These are phyloP conservation scores for Zygothrica quintamaculata DNA, from an alignment of 2,888 invertebrate species.

Conservation along the genomic window DNA sequence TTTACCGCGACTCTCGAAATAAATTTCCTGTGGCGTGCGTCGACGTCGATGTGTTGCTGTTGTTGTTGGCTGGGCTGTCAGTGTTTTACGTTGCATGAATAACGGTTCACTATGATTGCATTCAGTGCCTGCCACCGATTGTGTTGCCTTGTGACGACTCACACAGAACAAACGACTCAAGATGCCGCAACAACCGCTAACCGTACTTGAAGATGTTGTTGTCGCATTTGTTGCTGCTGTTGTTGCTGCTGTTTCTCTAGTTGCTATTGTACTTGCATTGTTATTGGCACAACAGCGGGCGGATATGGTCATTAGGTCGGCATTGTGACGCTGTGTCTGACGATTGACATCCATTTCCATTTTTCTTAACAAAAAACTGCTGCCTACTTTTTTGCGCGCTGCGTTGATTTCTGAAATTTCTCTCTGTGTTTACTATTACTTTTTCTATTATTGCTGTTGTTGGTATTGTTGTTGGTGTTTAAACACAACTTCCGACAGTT, in stretches of 20 bases:
- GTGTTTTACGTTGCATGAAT: slow-evolving; percentile 57
- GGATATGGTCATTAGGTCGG: slow-evolving; percentile 83
- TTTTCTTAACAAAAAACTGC: slow-evolving; percentile 57
- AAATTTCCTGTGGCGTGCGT: slow-evolving; percentile 87
- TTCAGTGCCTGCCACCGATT: slow-evolving; percentile 69
- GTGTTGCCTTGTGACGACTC: slow-evolving; percentile 76
- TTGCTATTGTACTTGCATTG: slow-evolving; percentile 45
- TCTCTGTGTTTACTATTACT: slow-evolving; percentile 18
- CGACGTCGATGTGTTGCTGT: slow-evolving; percentile 70
- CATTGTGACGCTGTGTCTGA: slow-evolving; percentile 75
- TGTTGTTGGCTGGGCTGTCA: slow-evolving; percentile 37
- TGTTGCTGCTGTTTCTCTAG: slow-evolving; percentile 48
- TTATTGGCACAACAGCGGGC: slow-evolving; percentile 78
- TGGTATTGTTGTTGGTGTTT: slow-evolving; percentile 27
- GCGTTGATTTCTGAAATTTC: slow-evolving; percentile 38
- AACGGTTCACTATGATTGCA: slow-evolving; percentile 54
- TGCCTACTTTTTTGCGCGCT: slow-evolving; percentile 64
- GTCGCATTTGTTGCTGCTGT: slow-evolving; percentile 53
- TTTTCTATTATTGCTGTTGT: slow-evolving; percentile 33
- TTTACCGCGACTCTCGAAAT: slow-evolving; percentile 92
- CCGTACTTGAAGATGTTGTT: slow-evolving; percentile 46
- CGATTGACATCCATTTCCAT: slow-evolving; percentile 85
- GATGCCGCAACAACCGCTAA: slow-evolving; percentile 78
- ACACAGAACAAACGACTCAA: slow-evolving; percentile 76
- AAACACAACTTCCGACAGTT: slow-evolving; percentile 48